A percentile compares a stretch with the other conserved stretches of the same genome.
phyloP scores from a whole-genome alignment of 2,797 vertebrate genomes.

The Pangasius macronema region DNA sequence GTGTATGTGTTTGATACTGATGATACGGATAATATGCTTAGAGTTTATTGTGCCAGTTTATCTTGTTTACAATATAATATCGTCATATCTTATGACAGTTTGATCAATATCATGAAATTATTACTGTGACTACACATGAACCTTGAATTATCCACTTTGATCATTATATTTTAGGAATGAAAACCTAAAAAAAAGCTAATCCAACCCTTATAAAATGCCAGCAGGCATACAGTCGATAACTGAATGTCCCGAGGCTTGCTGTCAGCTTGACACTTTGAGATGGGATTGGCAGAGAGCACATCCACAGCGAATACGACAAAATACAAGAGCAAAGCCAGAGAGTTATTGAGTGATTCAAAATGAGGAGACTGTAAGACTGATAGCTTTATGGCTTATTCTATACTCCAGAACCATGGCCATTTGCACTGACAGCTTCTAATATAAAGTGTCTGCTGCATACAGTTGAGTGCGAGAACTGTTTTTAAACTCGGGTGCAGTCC shows the following conservation, averaged over 20 bases:
- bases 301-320: neutral
- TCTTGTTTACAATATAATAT: neutral
- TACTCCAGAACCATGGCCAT: neutral
- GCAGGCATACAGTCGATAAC: neutral
- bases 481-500: neutral
- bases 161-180: neutral
- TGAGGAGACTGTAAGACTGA: neutral
- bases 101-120: neutral
- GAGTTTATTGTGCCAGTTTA: neutral
- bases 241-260: neutral
- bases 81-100: neutral
- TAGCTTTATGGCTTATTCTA: neutral
- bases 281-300: neutral
- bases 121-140: neutral
- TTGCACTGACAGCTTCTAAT: neutral
- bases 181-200: neutral
- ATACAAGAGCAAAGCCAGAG: neutral
- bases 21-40: neutral
- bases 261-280: conserved; percentile 6
- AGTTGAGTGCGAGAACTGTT: too few relatives aligned
- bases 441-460: neutral
- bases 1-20: neutral
- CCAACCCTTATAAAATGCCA: conserved; percentile 8
- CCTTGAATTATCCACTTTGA: neutral
- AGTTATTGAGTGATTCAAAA: neutral